Evolutionary conservation across 2,888 invertebrate species (phyloP).

Genomic region (Mythimna pallens): DNA sequence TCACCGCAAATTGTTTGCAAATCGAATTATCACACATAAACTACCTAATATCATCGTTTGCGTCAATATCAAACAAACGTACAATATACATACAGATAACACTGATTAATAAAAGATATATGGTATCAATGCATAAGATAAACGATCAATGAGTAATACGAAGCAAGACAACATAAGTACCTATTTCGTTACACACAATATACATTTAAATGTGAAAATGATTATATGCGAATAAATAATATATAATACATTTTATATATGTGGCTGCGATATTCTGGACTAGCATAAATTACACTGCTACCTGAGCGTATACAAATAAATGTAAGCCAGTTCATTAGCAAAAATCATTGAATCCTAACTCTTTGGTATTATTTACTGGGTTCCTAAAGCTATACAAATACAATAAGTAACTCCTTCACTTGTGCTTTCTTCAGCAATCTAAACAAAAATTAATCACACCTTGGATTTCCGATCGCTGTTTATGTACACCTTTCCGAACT

Average conservation of each 20-base stretch:
- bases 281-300: constrained; percentile 82
- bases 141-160: constrained; percentile 75
- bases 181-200: constrained; percentile 70
- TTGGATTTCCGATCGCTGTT: constrained; percentile 62
- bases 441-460: constrained; percentile 69
- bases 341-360: constrained; percentile 75
- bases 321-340: constrained; percentile 74
- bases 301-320: constrained; percentile 74
- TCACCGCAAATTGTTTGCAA: constrained; percentile 63
- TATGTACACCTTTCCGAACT: constrained; percentile 67
- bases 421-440: constrained; percentile 73
- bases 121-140: constrained; percentile 72
- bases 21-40: constrained; percentile 67
- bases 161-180: constrained; percentile 73
- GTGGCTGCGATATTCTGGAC: constrained; percentile 84
- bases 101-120: constrained; percentile 74
- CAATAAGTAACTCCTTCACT: constrained; percentile 76
- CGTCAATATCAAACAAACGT: constrained; percentile 72
- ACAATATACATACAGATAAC: constrained; percentile 67
- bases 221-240: constrained; percentile 83
- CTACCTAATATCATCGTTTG: constrained; percentile 71
- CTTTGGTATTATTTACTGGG: constrained; percentile 88
- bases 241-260: constrained; percentile 71
- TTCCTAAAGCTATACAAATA: constrained; percentile 79
- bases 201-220: constrained; percentile 68